phyloP scores from a whole-genome alignment of 2,797 vertebrate species.

The Sarcoramphus papa region DNA sequence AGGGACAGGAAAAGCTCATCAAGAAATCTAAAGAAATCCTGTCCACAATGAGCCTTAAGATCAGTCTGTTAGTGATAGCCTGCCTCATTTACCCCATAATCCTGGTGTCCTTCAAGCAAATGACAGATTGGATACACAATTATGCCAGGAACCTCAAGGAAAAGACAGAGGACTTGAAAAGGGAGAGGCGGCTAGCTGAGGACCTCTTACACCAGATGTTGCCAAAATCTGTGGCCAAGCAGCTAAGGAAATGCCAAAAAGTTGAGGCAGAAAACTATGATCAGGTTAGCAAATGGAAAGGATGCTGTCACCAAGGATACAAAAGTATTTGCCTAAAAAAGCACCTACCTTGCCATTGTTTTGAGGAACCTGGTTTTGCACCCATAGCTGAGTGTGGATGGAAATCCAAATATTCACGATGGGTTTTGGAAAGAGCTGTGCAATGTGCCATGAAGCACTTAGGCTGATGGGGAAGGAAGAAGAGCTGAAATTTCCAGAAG shows the following conservation, averaged over 20 bases:
- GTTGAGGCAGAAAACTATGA: slow-evolving; percentile 91
- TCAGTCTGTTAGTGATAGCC: slow-evolving; percentile 77
- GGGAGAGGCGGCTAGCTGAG: slow-evolving; percentile 80
- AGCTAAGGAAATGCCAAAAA: slow-evolving; percentile 80
- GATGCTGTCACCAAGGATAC: neutral
- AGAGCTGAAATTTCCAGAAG: neutral
- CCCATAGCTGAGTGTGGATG: neutral
- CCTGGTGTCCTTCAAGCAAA: slow-evolving; percentile 85
- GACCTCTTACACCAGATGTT: slow-evolving; percentile 91
- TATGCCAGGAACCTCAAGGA: slow-evolving; percentile 80
- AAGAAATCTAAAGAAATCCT: slow-evolving; percentile 74
- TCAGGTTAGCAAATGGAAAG: slow-evolving; percentile 51
- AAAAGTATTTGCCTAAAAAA: neutral
- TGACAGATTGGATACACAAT: slow-evolving; percentile 85
- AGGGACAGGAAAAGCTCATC: slow-evolving; percentile 66
- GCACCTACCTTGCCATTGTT: neutral
- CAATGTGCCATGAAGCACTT: neutral
- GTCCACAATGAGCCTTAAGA: slow-evolving; percentile 76
- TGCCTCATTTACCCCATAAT: slow-evolving; percentile 84
- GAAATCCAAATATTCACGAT: neutral
- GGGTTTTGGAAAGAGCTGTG: neutral
- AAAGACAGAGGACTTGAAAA: slow-evolving; percentile 79
- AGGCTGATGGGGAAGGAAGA: neutral
- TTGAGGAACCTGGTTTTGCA: neutral
- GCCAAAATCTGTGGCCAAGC: slow-evolving; percentile 86